phyloP scores from a whole-genome alignment of 2,888 invertebrate genomes.

The Brachylomia viminalis region DNA sequence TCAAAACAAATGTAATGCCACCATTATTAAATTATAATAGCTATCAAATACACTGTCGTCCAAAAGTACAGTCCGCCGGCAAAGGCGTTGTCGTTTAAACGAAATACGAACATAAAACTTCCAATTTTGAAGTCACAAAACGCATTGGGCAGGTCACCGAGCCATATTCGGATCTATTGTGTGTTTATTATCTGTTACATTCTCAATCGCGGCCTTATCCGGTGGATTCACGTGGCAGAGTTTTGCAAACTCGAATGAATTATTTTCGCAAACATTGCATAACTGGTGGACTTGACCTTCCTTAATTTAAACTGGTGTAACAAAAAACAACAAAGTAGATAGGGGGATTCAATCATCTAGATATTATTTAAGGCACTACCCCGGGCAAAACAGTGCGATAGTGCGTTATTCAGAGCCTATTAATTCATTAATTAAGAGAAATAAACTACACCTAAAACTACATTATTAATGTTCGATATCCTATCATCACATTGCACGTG shows the following conservation, averaged over 20 bases:
- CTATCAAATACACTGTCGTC: conserved; percentile 20
- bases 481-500: too few relatives aligned
- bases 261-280: conserved; percentile 33
- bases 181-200: conserved; percentile 41
- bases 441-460: too few relatives aligned
- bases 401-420: too few relatives aligned
- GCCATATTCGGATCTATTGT: conserved; percentile 54
- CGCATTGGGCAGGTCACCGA: conserved; percentile 26
- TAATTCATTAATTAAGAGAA: too few relatives aligned
- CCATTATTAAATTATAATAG: conserved; percentile 7
- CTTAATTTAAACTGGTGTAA: too few relatives aligned
- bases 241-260: conserved; percentile 8
- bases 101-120: conserved; percentile 25
- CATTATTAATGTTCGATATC: too few relatives aligned
- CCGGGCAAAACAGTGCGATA: too few relatives aligned
- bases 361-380: too few relatives aligned
- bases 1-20: neutral
- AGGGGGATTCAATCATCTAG: too few relatives aligned
- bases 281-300: conserved; percentile 27
- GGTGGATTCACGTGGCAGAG: conserved; percentile 1
- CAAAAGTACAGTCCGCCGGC: neutral
- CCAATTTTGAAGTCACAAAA: conserved; percentile 31
- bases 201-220: conserved; percentile 28
- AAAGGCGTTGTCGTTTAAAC: conserved; percentile 22
- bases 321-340: too few relatives aligned